These are phyloP conservation scores for Enteromius paludinosus DNA, from an alignment of 2,797 vertebrate genomes.

Conservation along the genomic window DNA sequence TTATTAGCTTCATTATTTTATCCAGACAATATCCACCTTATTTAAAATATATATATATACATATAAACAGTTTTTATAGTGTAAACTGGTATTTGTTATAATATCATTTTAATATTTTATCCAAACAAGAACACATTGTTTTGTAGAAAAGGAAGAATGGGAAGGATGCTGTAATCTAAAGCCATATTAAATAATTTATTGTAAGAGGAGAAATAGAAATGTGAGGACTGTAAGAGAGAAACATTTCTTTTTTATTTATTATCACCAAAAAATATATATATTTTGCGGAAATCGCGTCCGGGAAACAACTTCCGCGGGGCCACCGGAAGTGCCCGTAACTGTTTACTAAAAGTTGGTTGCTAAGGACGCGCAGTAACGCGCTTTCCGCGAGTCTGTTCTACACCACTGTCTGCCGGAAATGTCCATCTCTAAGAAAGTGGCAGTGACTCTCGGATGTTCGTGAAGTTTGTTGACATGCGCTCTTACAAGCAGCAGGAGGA, in stretches of 20 bases:
- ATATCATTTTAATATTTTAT: too few relatives aligned
- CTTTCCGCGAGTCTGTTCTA: background rate
- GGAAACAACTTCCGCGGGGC: background rate
- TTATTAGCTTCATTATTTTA: background rate
- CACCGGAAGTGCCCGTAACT: constrained; percentile 49
- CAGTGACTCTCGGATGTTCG: background rate
- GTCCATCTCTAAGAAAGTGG: too few relatives aligned
- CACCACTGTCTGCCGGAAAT: background rate
- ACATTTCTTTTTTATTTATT: background rate
- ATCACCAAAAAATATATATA: too few relatives aligned
- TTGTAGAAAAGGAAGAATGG: too few relatives aligned
- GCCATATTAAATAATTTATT: too few relatives aligned
- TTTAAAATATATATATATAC: background rate
- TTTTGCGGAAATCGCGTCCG: too few relatives aligned
- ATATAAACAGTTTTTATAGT: background rate
- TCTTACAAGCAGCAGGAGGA: constrained; percentile 57
- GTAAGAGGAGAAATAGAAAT: too few relatives aligned
- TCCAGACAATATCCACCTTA: background rate
- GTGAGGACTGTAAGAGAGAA: too few relatives aligned
- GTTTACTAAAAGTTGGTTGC: constrained; percentile 49
- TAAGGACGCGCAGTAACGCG: constrained; percentile 51
- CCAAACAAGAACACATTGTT: too few relatives aligned
- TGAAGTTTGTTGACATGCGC: constrained; percentile 43
- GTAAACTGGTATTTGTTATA: background rate
- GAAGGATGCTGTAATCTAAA: too few relatives aligned